Evolutionary conservation across 2,797 vertebrate species (phyloP), one percentile per base, ranked within the genome.

Genomic region (Allobates femoralis): DNA sequence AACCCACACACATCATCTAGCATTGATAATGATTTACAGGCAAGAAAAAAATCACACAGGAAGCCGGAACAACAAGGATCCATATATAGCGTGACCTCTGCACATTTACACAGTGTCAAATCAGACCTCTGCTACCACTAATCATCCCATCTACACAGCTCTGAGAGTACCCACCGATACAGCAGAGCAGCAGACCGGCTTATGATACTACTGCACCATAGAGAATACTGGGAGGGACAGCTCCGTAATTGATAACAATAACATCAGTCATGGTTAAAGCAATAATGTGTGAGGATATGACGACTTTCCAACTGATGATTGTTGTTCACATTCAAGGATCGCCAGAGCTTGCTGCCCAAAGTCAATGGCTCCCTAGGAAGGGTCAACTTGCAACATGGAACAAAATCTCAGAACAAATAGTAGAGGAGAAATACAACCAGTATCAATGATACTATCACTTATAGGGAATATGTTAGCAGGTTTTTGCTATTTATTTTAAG

Each of bases 21-120:
- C 2, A 32, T 3, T 73, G 76, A 46, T 30, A 79, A n/a, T 79
- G n/a, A 85, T 85, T 85, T 79, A 79, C 75, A 79, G 62, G 62
- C n/a, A 78, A 12, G 23, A 76, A 14, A 32, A 28, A 46, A 60
- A 71, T 23, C 41, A 50, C 58, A 18, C 51, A 51, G 62, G 83
- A 84, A 77, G 56, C 10, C 46, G n/a, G 60, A 55, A 67, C 53
- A 56, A 56, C 62, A 21, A 11, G 50, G 21, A 79, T 71, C 84
- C 32, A 71, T 79, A 71, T 50, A 56, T 79, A 85, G 34, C 32
- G 3, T 50, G 76, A 85, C 76, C 84, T 85, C 50, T 73, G 51
- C 51, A 69, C 58, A 41, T 71, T 71, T 85, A 79, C 62, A 58
- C 64, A 34, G 34, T 37, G 50, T 67, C 74, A 85, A 19, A 32